phyloP scores from a whole-genome alignment of 2,797 vertebrate species.

The Nyctibius grandis region DNA sequence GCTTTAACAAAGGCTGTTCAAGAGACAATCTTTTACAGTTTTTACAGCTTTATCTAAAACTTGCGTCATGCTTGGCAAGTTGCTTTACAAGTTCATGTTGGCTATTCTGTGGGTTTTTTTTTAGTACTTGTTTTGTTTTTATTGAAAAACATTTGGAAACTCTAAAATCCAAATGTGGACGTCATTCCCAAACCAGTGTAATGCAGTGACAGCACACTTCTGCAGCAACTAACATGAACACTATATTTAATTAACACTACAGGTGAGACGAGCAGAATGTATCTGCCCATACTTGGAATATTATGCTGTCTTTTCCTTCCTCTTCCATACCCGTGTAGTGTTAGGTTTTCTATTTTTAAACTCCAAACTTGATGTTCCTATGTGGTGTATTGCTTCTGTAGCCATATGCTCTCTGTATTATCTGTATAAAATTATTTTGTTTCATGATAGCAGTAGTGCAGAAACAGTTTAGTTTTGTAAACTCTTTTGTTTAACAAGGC shows the following conservation, averaged over 20 bases:
- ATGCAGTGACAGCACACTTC: not conserved
- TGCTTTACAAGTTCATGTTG: not conserved
- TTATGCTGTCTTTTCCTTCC: not conserved
- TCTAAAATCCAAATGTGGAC: not conserved
- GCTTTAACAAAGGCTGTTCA: not conserved
- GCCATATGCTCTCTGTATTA: not conserved
- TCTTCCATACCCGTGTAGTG: not conserved
- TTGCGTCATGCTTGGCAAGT: fast-evolving
- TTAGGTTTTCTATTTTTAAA: not conserved
- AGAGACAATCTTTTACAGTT: not conserved
- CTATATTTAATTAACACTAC: not conserved
- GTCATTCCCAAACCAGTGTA: not conserved
- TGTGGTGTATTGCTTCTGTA: not conserved
- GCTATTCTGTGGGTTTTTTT: not conserved
- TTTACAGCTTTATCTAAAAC: not conserved
- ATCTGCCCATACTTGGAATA: not conserved
- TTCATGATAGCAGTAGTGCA: not conserved
- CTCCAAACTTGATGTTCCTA: not conserved
- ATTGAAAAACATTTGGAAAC: not conserved
- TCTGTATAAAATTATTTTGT: not conserved
- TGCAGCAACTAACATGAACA: not conserved
- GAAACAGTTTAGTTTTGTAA: not conserved
- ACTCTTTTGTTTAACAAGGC: not conserved
- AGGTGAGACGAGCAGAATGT: not conserved
- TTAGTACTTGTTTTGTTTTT: not conserved